These are phyloP conservation scores for Drosophila percnosoma DNA, from an alignment of 2,888 invertebrate genomes.

Conservation along the genomic window DNA sequence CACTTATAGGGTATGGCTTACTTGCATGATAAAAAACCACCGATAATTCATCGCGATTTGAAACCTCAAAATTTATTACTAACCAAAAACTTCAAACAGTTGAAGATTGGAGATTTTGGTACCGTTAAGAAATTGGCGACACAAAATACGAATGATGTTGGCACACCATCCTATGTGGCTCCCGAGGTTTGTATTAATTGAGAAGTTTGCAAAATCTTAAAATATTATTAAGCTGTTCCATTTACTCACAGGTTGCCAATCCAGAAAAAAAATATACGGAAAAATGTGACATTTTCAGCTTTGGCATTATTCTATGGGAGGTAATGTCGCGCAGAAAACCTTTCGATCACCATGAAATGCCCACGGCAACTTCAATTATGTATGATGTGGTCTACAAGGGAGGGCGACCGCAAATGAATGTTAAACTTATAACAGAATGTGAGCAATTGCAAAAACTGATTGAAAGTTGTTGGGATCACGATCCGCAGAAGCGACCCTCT, in stretches of 20 bases:
- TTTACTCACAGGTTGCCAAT: neutral
- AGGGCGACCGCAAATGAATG: neutral
- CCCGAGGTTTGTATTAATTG: neutral
- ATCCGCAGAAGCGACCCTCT: neutral
- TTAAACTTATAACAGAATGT: neutral
- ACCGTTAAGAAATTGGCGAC: neutral
- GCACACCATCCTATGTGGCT: neutral
- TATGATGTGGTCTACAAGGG: neutral
- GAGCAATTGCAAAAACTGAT: neutral
- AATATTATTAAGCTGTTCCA: neutral
- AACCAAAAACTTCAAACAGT: neutral
- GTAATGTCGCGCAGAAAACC: neutral
- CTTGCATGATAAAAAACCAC: conserved; percentile 13
- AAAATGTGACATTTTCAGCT: neutral
- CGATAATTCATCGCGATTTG: conserved; percentile 31
- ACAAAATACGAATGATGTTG: neutral
- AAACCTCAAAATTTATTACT: conserved; percentile 34
- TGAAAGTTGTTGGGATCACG: neutral
- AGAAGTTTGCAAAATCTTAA: neutral
- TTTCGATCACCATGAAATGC: neutral
- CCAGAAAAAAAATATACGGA: neutral
- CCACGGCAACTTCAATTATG: neutral
- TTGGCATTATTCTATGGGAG: neutral
- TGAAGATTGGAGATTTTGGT: conserved; percentile 15
- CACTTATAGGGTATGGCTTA: conserved; percentile 1